Base-by-base conservation (phyloP, 2,797 vertebrate species). In the Argyrosomus regius region DNA sequence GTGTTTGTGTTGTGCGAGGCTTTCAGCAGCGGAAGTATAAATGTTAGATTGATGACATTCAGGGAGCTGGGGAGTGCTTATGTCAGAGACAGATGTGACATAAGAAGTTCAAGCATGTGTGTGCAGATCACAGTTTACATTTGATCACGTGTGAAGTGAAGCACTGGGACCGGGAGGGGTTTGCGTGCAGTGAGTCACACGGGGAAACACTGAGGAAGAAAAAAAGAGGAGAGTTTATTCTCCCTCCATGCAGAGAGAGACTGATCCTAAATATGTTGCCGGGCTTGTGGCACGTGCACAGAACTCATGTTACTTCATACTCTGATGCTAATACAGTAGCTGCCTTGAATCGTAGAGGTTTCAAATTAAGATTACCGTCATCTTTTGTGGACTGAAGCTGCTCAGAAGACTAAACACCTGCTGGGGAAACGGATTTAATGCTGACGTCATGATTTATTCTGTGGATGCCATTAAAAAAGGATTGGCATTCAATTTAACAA, bases 1-100 rank as follows among this genome's bases (percentile, higher is more conserved):
- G 6, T 66, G 67, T 53, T 35, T 75, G 64, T 66, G 60, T 41
- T 68, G 16, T 58, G 71, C 20, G 67, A 63, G 43, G 77, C 77
- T 86, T 89, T 84, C 78, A 83, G 73, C 78, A 83, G 73, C 5
- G 2, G 46, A 75, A 80, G 74, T 79, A 85, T 88, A 88, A 83
- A 91, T 89, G 80, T 90, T 85, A 81, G 74, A 92, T 88, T 75
- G 72, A 75, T 84, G 80, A 72, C 77, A 84, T 63, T 77, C 75
- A 70, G 81, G 76, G 75, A 81, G 61, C 61, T 50, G 43, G 67
- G 75, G 74, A 86, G 67, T 31, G 56, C 78, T 79, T 72, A 78
- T 78, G 68, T 65, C 57, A 64, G 59, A 82, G 75, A 68, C 26
- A 22, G 59, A 75, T 52, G 68, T 56, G 43, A 73, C 72, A 18